Evolutionary conservation across 2,113 vertebrate species (phyloP).

Genomic region (Chloebia gouldiae): DNA sequence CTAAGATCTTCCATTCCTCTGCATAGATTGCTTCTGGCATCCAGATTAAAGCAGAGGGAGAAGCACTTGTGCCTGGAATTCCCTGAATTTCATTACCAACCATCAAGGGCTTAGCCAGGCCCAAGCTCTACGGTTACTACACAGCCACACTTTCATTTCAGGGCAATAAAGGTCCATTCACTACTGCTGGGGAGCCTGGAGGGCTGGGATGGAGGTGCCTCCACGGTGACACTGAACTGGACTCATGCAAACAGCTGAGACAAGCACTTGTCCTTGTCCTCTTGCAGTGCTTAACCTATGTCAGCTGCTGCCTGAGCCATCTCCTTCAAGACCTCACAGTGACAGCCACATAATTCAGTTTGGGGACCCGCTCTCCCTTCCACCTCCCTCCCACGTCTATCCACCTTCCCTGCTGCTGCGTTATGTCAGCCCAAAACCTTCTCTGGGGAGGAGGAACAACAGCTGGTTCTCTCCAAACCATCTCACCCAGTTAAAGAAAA

Average conservation of each 20-base stretch:
- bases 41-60: constrained; percentile 11
- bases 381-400: neutral
- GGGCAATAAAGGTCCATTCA: neutral
- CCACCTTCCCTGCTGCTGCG: neutral
- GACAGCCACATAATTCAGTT: accelerated
- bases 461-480: neutral
- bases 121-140: neutral
- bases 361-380: neutral
- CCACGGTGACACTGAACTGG: neutral
- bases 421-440: neutral
- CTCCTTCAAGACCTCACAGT: neutral
- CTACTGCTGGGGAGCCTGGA: accelerated
- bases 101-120: neutral
- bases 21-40: neutral
- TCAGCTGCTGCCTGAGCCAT: neutral
- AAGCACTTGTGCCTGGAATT: neutral
- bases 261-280: neutral
- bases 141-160: neutral
- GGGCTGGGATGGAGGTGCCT: accelerated
- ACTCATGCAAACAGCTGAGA: neutral
- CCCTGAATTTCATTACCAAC: neutral
- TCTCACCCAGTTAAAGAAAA: neutral
- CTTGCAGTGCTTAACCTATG: constrained; percentile 11
- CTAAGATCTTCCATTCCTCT: neutral
- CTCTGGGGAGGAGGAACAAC: neutral